Base-by-base conservation (phyloP, 2,888 invertebrate species). In the Euclidia mi region DNA sequence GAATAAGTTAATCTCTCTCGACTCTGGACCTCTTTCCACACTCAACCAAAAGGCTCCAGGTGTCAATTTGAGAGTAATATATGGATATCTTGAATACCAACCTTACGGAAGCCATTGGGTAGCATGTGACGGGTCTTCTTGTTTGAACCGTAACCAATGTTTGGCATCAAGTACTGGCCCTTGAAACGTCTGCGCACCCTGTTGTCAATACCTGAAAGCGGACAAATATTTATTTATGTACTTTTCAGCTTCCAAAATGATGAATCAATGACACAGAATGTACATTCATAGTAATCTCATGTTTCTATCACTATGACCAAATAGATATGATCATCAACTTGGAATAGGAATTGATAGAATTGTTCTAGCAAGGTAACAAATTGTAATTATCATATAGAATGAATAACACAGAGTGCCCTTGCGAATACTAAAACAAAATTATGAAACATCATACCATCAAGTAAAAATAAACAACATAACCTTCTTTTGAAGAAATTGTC, bases 151-250 rank as follows among this genome's bases (percentile, higher is more conserved):
- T 99, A 99, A 96, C 99, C 99, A 91, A 99, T 99, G 90, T 97
- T 99, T 71, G 99, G 99, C 99, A 99, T 99, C 95, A 98, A 95
- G 88, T 97, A 98, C 89, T 99, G 99, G 25, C 99, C 99, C 97
- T 99, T 99, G 96, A 99, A 99, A 79, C 99, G 97, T 90, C 99
- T 97, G 78, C 99, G 97, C 43, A 99, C 99, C 94, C 99, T 97
- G 97, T 99, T 99, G 95, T 99, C 99, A 94, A 99, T 99, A 98
- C 99, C 95, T 95, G 85, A 2, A 89, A 34, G 0, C 10, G 3
- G 4, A 20, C 10, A 38, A 4, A 17, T 14, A 31, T 31, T 31
- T 31, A 2, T 31, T 2, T 10, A 2, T n/a, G 10, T 7, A n/a
- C 11, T 7, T 31, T 3, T 10, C 3, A 10, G 7, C 3, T 31